These are phyloP conservation scores for Fragum sueziense DNA, from an alignment of 2,888 invertebrate species.

Conservation along the genomic window DNA sequence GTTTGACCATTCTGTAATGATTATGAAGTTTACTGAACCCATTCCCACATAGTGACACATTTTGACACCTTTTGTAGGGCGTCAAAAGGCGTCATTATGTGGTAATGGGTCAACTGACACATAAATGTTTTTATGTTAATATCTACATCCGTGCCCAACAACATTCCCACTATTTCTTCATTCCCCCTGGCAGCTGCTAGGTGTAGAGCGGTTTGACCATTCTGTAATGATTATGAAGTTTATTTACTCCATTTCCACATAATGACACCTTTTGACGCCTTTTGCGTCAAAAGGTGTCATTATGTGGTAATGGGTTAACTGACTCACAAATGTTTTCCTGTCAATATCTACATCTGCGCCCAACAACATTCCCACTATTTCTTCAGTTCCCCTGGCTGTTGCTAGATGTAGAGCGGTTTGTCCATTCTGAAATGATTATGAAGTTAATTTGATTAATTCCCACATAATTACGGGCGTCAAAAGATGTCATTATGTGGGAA, in stretches of 20 bases:
- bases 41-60: too few relatives aligned
- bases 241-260: neutral
- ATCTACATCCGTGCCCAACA: slow-evolving; percentile 56
- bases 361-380: slow-evolving; percentile 54
- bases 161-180: slow-evolving; percentile 43
- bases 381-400: slow-evolving; percentile 57
- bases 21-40: too few relatives aligned
- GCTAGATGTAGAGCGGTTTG: slow-evolving; percentile 72
- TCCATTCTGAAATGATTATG: slow-evolving; percentile 66
- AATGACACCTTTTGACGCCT: neutral
- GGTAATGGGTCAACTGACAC: too few relatives aligned
- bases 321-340: slow-evolving; percentile 61
- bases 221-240: too few relatives aligned
- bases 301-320: too few relatives aligned
- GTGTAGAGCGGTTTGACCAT: slow-evolving; percentile 71
- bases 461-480: too few relatives aligned
- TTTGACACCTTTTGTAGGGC: too few relatives aligned
- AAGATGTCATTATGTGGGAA: too few relatives aligned
- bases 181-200: slow-evolving; percentile 65
- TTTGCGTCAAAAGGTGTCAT: too few relatives aligned
- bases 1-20: slow-evolving; percentile 71
- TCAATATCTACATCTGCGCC: slow-evolving; percentile 53
- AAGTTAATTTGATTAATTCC: neutral
- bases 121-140: slow-evolving; percentile 62
- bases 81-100: too few relatives aligned